A percentile compares a stretch with the other conserved stretches of the same genome.
phyloP scores from a whole-genome alignment of 2,113 vertebrate genomes.

The Phocoena phocoena region DNA sequence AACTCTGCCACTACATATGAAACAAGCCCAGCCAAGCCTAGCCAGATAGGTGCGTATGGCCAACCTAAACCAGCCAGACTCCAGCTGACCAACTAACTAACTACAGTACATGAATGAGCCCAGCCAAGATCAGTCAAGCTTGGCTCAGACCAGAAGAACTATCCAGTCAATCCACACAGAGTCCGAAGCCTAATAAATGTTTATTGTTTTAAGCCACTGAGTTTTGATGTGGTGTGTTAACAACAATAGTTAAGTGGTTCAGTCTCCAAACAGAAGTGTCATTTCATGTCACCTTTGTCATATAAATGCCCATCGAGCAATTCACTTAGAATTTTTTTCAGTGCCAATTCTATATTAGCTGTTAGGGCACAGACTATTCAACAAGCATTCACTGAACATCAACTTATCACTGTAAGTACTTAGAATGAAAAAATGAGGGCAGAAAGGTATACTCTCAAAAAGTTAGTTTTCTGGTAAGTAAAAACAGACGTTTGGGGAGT shows the following conservation, averaged over 20 bases:
- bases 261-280: neutral
- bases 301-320: neutral
- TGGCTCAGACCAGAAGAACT: neutral
- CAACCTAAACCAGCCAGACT: neutral
- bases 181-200: neutral
- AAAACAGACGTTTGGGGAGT: neutral
- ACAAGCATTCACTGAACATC: neutral
- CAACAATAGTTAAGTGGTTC: neutral
- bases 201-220: neutral
- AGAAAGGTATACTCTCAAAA: neutral
- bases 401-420: neutral
- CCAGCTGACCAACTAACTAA: neutral
- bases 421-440: neutral
- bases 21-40: neutral
- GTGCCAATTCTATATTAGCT: neutral
- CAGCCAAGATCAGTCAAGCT: neutral
- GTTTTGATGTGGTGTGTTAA: neutral
- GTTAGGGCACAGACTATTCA: neutral
- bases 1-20: neutral
- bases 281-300: neutral
- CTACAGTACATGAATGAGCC: neutral
- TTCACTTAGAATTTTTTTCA: constrained; percentile 31
- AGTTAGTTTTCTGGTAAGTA: neutral
- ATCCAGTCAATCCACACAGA: neutral
- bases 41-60: neutral